Percentiles rank a stretch among this genome's conserved stretches.
Evolutionary conservation across 2,888 invertebrate species (phyloP).

Genomic region (Idaea straminata): DNA sequence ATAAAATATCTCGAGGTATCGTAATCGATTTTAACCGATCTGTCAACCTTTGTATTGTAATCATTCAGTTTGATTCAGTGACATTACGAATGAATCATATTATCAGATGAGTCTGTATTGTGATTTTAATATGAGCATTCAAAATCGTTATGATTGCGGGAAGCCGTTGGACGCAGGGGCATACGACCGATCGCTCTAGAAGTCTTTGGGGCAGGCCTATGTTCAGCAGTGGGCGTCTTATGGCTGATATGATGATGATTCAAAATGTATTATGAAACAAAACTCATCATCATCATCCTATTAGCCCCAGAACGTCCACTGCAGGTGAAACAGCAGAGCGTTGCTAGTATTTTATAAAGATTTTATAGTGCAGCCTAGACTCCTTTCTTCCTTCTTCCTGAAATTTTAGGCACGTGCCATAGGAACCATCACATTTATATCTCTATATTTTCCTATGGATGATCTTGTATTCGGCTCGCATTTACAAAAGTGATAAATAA

Average conservation of each 20-base stretch:
- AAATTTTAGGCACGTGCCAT: background rate
- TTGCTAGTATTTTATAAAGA: no score
- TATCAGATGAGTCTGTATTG: constrained; percentile 25
- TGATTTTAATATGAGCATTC: constrained; percentile 21
- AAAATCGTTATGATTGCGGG: background rate
- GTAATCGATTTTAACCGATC: constrained; percentile 66
- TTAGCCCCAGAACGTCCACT: no score
- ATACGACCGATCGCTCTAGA: no score
- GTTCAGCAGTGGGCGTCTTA: no score
- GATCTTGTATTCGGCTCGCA: background rate
- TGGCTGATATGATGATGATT: no score
- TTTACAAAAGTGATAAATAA: constrained; percentile 11
- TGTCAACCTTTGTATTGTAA: constrained; percentile 72
- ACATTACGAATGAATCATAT: constrained; percentile 54
- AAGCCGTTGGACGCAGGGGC: no score
- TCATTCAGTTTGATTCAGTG: constrained; percentile 38
- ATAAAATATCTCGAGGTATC: constrained; percentile 40
- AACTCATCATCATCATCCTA: no score
- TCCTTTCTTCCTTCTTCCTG: no score
- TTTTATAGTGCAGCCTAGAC: no score
- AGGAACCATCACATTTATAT: background rate
- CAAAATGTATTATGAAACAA: no score
- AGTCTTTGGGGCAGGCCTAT: no score
- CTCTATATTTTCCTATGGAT: background rate
- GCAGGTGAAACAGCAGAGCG: no score